A percentile compares a stretch with the other conserved stretches of the same genome.
Evolutionary conservation across 2,888 invertebrate genomes (phyloP).

Genomic region (Cataglyphis rosenhaueri): DNA sequence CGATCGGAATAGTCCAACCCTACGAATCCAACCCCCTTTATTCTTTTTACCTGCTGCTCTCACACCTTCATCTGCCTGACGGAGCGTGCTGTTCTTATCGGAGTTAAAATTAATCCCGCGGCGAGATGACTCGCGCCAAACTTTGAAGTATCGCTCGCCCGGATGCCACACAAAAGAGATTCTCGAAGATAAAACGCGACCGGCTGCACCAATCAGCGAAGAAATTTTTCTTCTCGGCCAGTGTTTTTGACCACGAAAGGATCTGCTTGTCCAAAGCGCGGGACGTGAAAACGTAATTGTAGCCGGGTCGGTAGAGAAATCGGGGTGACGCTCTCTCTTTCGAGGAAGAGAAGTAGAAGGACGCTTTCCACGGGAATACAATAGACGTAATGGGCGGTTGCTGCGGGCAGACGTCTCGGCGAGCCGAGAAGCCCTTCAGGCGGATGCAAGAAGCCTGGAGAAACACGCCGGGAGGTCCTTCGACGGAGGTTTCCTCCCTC

Average conservation of each 20-base stretch:
- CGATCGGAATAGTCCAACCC: neutral
- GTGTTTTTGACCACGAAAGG: constrained; percentile 62
- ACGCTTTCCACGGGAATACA: constrained; percentile 76
- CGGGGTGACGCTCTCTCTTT: constrained; percentile 27
- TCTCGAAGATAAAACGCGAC: constrained; percentile 69
- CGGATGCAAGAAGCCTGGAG: constrained; percentile 74
- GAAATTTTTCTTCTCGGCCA: constrained; percentile 62
- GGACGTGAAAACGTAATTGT: constrained; percentile 74
- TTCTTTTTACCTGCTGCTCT: constrained; percentile 38
- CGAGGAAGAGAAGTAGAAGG: constrained; percentile 35
- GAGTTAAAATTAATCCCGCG: constrained; percentile 66
- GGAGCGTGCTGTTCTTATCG: constrained; percentile 66
- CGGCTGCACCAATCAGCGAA: constrained; percentile 62
- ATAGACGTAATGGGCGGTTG: constrained; percentile 81
- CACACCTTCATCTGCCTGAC: constrained; percentile 59
- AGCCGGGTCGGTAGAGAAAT: constrained; percentile 47
- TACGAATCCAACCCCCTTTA: neutral
- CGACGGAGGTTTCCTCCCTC: constrained; percentile 71
- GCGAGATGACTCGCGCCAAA: constrained; percentile 62
- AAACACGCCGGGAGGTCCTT: constrained; percentile 78
- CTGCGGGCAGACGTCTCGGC: constrained; percentile 79
- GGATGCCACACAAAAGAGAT: constrained; percentile 65
- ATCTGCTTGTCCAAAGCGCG: constrained; percentile 58
- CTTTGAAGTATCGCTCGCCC: constrained; percentile 46
- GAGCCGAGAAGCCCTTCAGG: constrained; percentile 71